Base-by-base conservation (phyloP, 2,888 invertebrate genomes). In the Hybos culiciformis region DNA sequence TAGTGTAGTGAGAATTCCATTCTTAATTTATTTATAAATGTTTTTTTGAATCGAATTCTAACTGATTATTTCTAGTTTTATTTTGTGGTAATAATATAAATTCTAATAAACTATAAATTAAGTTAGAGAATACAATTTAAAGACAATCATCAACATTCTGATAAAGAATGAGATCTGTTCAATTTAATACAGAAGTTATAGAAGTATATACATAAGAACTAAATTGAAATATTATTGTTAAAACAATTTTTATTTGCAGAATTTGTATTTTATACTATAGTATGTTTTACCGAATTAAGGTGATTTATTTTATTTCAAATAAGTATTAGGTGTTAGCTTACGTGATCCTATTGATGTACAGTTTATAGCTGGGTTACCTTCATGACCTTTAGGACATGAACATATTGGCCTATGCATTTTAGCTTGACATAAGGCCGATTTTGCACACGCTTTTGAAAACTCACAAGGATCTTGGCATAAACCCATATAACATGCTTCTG, bases 371-470 rank as follows among this genome's bases (percentile, higher is more conserved):
- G 86, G 85, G 66, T 86, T 80, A 66, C 86, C 86, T 62, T 83
- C 82, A 61, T 80, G 78, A 60, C 80, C 84, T 54, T 77, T 76
- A 24, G 83, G 82, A 67, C 84, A 85, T 58, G 77, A 78, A 69
- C 85, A 85, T 69, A 83, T 78, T 47, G 85, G 83, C 61, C 81
- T 78, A 72, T 86, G 86, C 72, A 81, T 80, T 70, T 82, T 77
- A 54, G 82, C 82, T 58, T 77, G 77, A 66, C 86, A 87, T 60
- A 78, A 77, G 53, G 85, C 83, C 66, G 78, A 78, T 51, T 71
- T 61, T 52, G 79, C 81, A 70, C 85, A 86, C 50, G 78, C 75
- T 66, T 77, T 78, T 61, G 78, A 77, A 75, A 86, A 77, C 65
- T 82, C 82, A 69, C 86, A 87, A 54, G 85, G 85, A 68, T 85